A percentile compares a stretch with the other conserved stretches of the same genome.
phyloP scores from a whole-genome alignment of 2,888 invertebrate species.

The Amblyjoppa fuscipennis region DNA sequence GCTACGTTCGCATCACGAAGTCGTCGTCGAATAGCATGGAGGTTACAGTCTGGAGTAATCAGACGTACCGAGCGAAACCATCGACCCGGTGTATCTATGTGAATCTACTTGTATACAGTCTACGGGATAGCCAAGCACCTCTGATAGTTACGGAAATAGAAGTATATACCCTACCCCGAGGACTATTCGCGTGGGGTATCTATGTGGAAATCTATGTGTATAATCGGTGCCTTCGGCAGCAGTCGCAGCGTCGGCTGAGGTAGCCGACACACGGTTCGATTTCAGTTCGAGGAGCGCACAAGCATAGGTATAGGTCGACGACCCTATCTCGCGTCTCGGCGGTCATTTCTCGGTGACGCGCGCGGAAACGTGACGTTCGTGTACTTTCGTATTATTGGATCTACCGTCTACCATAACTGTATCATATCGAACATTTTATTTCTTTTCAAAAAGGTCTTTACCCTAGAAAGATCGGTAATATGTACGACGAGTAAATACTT shows the following conservation, averaged over 20 bases:
- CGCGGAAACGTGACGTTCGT: conserved; percentile 12
- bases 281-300: conserved; percentile 64
- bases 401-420: background rate
- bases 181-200: conserved; percentile 57
- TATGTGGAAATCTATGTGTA: conserved; percentile 54
- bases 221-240: conserved; percentile 59
- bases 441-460: background rate
- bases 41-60: conserved; percentile 60
- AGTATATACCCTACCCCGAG: conserved; percentile 22
- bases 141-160: conserved; percentile 31
- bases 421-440: background rate
- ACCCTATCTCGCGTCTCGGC: conserved; percentile 54
- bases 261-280: conserved; percentile 60
- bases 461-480: background rate
- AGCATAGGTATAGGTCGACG: conserved; percentile 64
- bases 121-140: conserved; percentile 16
- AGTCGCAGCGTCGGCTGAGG: conserved; percentile 54
- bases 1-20: conserved; percentile 47
- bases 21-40: conserved; percentile 50
- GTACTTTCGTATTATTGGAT: conserved; percentile 30
- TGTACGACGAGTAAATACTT: background rate
- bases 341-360: conserved; percentile 60
- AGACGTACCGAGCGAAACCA: conserved; percentile 36
- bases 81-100: conserved; percentile 16
- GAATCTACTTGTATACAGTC: conserved; percentile 6